Base-by-base conservation (phyloP, 2,113 vertebrate species). In the Tursiops truncatus region DNA sequence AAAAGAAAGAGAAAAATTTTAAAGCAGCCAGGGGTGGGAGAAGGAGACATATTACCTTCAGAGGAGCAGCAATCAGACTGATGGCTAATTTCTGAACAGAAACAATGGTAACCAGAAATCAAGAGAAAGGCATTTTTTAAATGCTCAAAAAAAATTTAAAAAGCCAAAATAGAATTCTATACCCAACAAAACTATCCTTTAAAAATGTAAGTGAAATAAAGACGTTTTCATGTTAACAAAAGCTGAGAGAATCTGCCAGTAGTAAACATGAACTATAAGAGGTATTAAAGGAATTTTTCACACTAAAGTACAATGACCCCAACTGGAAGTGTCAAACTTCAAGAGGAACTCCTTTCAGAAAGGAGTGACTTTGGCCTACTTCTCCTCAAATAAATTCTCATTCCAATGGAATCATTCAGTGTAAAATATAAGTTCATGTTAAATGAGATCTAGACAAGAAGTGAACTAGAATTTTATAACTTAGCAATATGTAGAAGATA, bases 131-230 rank as follows among this genome's bases (percentile, higher is more conserved):
- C 12, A 53, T 92, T 33, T 97, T 88, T 67, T 26, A 81, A 74
- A 92, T 62, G 11, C 25, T 2, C 1, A 20, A 85, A 63, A 68
- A 84, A 63, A 70, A 2, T 38, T 38, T 65, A 33, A 70, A 73
- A 67, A 71, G n/a, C 28, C 14, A 70, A 81, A 15, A 56, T 79
- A 9, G n/a, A 91, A 74, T 94, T 97, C 77, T 94, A 97, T 97
- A 95, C 96, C 97, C 74, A 98, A 88, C 88, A 96, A 98, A 97
- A 97, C 76, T 97, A 85, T 79, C 84, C 38, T 85, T 91, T 25
- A 88, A 86, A 95, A 71, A 36, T 67, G 13, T 47, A 83, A 6
- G 1, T 38, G 20, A 80, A 94, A 88, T 47, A 83, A 91, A 91
- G 41, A 89, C 10, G 12, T 60, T 82, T 94, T 74, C 33, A 83